phyloP scores from a whole-genome alignment of 2,113 vertebrate species.

The Machaerirhynchus nigripectus region DNA sequence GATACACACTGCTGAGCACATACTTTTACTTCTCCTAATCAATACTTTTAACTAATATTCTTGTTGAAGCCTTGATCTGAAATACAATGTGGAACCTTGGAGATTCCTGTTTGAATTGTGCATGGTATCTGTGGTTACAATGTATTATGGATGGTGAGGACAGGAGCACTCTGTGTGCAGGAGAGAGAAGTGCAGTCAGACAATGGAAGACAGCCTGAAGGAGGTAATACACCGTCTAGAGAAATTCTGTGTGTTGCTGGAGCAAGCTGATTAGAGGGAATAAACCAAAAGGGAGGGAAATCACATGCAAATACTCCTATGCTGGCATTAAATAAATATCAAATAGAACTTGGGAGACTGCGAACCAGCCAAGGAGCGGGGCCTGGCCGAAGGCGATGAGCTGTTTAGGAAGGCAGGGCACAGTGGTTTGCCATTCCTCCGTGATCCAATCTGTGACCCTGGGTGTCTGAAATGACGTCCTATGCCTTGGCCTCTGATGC shows the following conservation, averaged over 20 bases:
- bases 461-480: fast-evolving
- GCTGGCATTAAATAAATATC: background rate
- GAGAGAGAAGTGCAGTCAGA: background rate
- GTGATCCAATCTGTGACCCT: fast-evolving
- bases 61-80: background rate
- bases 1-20: background rate
- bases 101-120: background rate
- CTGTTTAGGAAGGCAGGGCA: background rate
- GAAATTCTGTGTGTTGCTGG: background rate
- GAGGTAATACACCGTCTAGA: background rate
- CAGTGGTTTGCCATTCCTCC: background rate
- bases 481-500: background rate
- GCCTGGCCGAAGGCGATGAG: background rate
- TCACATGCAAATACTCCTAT: background rate
- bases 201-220: background rate
- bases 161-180: background rate
- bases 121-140: constrained; percentile 39
- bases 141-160: background rate
- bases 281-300: background rate
- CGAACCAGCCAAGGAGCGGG: background rate
- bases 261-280: background rate
- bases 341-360: background rate
- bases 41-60: constrained; percentile 6
- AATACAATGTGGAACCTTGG: background rate
- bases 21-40: background rate